These are phyloP conservation scores for Plectropomus leopardus DNA, from an alignment of 2,113 vertebrate genomes.

Conservation along the genomic window DNA sequence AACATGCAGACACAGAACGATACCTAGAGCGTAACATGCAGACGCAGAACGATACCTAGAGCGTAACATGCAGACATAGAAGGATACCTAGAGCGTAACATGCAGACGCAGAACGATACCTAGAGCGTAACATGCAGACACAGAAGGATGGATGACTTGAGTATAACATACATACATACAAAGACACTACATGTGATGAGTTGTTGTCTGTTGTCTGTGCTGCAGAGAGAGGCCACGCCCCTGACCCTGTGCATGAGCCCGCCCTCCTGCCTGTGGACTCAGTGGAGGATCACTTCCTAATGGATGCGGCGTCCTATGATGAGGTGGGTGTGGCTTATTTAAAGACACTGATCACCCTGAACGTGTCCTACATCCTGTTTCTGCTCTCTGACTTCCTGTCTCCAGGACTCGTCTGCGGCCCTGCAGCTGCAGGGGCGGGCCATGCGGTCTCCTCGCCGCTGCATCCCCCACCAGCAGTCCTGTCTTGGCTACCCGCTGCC, in stretches of 20 bases:
- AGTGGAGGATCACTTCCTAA: slow-evolving; percentile 82
- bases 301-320: slow-evolving; percentile 78
- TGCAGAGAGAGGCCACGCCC: slow-evolving; percentile 73
- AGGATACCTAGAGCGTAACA: no score
- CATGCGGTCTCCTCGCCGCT: slow-evolving; percentile 90
- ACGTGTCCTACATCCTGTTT: neutral
- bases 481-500: slow-evolving; percentile 93
- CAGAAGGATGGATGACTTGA: no score
- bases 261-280: slow-evolving; percentile 79
- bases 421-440: slow-evolving; percentile 84
- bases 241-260: slow-evolving; percentile 56
- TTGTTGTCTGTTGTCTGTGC: neutral
- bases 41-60: no score
- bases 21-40: no score
- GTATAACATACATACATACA: no score
- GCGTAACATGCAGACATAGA: no score
- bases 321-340: slow-evolving; percentile 82
- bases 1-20: no score
- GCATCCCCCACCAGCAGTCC: slow-evolving; percentile 93
- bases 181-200: no score
- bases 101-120: no score
- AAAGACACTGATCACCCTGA: neutral
- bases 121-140: no score
- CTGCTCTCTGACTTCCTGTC: neutral
- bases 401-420: slow-evolving; percentile 79